These are phyloP conservation scores for Drosophila subsilvestris DNA, from an alignment of 2,888 invertebrate genomes.

Conservation along the genomic window DNA sequence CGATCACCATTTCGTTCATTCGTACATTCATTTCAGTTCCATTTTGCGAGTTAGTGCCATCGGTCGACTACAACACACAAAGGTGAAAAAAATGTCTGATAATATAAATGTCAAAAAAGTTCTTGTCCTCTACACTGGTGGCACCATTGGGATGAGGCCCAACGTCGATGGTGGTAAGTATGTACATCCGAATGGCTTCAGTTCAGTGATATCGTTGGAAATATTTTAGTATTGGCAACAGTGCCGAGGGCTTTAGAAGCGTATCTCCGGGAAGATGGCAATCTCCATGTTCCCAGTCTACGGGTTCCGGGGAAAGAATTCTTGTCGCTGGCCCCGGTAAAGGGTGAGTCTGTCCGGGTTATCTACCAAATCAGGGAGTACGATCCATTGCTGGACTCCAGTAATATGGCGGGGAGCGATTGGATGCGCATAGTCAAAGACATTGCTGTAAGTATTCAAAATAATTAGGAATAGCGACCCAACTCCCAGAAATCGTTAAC, in stretches of 20 bases:
- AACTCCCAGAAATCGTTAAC: conserved; percentile 86
- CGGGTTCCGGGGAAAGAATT: conserved; percentile 85
- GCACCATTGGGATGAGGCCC: conserved; percentile 97
- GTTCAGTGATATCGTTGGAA: not conserved
- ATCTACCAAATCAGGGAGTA: conserved; percentile 94
- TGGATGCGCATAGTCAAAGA: conserved; percentile 95
- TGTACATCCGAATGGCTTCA: too few species aligned
- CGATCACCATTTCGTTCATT: too few species aligned
- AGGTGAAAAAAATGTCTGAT: not conserved
- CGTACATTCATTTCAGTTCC: too few species aligned
- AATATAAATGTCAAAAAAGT: conserved; percentile 85
- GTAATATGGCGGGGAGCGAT: conserved; percentile 95
- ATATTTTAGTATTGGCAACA: conserved; percentile 87
- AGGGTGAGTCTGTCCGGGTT: conserved; percentile 86
- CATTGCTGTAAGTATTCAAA: conserved; percentile 87
- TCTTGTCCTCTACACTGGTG: conserved; percentile 96
- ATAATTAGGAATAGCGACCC: not conserved
- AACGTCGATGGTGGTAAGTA: conserved; percentile 91
- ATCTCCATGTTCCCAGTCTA: conserved; percentile 89
- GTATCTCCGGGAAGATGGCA: conserved; percentile 88
- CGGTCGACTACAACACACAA: too few species aligned
- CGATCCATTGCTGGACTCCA: conserved; percentile 94
- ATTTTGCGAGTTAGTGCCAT: too few species aligned
- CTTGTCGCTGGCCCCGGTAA: conserved; percentile 87
- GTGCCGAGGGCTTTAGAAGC: conserved; percentile 80